These are phyloP conservation scores for Troides helena DNA, from an alignment of 2,888 invertebrate species.

Conservation along the genomic window DNA sequence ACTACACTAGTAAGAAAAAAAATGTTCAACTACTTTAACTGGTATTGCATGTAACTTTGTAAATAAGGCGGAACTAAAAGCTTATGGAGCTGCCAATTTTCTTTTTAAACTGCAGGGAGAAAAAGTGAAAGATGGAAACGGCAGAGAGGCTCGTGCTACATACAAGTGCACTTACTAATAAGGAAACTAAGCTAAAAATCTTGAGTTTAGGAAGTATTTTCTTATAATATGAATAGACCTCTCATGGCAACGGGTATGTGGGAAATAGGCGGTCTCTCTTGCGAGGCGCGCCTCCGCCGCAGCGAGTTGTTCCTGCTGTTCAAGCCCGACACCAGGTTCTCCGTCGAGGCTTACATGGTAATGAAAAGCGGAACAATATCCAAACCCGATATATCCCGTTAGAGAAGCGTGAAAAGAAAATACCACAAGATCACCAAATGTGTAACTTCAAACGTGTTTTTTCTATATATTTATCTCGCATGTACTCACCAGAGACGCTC, in stretches of 20 bases:
- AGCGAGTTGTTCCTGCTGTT: conserved; percentile 62
- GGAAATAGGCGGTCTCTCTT: conserved; percentile 68
- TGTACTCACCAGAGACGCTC: conserved; percentile 70
- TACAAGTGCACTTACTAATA: no score
- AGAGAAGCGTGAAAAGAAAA: conserved; percentile 45
- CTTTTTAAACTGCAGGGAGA: no score
- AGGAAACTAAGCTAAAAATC: no score
- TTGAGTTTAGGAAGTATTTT: no score
- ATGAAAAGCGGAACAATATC: conserved; percentile 20
- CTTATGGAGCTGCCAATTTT: no score
- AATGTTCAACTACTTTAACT: no score
- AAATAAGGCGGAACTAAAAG: no score
- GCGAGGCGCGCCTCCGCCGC: conserved; percentile 63
- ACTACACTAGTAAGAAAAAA: no score
- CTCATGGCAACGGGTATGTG: conserved; percentile 74
- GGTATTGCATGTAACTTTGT: no score
- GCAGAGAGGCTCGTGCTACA: no score
- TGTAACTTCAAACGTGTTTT: neutral
- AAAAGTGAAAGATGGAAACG: no score
- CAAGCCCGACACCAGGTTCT: conserved; percentile 62
- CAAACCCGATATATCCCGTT: conserved; percentile 37
- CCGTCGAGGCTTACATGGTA: conserved; percentile 60
- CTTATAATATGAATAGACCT: conserved; percentile 43
- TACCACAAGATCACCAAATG: conserved; percentile 15
- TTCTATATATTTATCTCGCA: conserved; percentile 2